Conservation (phyloP, 2,888 invertebrate genomes). For the Machimus rusticus region DNA sequence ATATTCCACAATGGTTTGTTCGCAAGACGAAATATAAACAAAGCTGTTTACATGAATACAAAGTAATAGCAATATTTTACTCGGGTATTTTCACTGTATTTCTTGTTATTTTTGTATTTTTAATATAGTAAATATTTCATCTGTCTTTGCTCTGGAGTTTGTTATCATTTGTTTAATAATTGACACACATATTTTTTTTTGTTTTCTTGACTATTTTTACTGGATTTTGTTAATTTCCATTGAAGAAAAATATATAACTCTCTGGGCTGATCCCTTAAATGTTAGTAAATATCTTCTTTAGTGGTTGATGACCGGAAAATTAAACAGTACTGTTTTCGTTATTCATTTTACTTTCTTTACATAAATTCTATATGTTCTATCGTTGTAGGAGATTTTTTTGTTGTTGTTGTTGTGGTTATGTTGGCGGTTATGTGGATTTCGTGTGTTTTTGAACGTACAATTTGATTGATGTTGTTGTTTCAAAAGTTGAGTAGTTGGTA, state of each 20-base stretch:
- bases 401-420: background rate
- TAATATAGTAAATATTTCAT: conserved; percentile 18
- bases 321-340: conserved; percentile 20
- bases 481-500: background rate
- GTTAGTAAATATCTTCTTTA: background rate
- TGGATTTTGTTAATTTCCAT: conserved; percentile 4
- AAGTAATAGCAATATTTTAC: conserved; percentile 5
- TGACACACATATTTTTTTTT: conserved; percentile 37
- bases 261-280: conserved; percentile 12
- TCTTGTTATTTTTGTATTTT: background rate
- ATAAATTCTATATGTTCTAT: background rate
- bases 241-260: conserved; percentile 31
- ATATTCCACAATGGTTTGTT: background rate
- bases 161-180: conserved; percentile 20
- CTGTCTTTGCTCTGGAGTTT: background rate
- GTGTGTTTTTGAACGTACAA: conserved; percentile 28
- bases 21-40: conserved; percentile 8
- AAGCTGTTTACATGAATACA: conserved; percentile 17
- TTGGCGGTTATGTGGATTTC: conserved; percentile 24
- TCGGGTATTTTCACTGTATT: background rate
- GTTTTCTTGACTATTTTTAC: background rate
- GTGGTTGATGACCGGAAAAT: background rate
- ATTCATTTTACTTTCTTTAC: background rate
- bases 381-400: background rate
- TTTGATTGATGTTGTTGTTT: conserved; percentile 24